Evolutionary conservation across 2,797 vertebrate species (phyloP).

Genomic region (Lagothrix lagotricha): DNA sequence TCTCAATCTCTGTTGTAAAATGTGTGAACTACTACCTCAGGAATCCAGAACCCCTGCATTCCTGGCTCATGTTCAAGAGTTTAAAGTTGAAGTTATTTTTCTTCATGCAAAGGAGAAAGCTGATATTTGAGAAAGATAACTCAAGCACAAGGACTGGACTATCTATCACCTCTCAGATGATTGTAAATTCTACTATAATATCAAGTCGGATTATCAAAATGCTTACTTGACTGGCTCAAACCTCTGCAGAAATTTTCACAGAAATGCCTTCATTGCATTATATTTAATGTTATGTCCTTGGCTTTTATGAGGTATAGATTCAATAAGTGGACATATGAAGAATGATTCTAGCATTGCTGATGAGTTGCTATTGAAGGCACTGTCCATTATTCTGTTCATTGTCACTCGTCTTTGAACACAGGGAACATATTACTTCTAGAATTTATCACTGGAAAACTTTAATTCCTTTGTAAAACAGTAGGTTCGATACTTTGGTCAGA

Average conservation of each 20-base stretch:
- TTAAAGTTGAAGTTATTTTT: not conserved
- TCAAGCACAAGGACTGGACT: not conserved
- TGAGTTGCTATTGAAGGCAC: not conserved
- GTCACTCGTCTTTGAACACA: not conserved
- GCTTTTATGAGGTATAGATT: constrained; percentile 34
- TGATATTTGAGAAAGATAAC: not conserved
- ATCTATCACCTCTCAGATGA: constrained; percentile 23
- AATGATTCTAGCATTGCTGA: not conserved
- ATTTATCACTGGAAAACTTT: not conserved
- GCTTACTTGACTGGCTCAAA: not conserved
- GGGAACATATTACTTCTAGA: not conserved
- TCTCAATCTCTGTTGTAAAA: not conserved
- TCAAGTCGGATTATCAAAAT: constrained; percentile 27
- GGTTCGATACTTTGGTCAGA: not conserved
- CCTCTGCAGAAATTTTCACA: not conserved
- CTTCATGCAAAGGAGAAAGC: not conserved
- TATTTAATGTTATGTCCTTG: not conserved
- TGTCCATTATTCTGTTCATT: not conserved
- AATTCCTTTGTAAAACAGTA: not conserved
- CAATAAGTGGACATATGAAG: not conserved
- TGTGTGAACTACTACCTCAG: not conserved
- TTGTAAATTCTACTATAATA: not conserved
- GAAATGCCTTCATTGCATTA: not conserved
- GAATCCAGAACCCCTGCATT: not conserved
- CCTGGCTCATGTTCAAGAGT: not conserved